Percentiles rank a stretch among this genome's conserved stretches.
phyloP scores from a whole-genome alignment of 2,888 invertebrate genomes.

The Rhagonycha lutea region DNA sequence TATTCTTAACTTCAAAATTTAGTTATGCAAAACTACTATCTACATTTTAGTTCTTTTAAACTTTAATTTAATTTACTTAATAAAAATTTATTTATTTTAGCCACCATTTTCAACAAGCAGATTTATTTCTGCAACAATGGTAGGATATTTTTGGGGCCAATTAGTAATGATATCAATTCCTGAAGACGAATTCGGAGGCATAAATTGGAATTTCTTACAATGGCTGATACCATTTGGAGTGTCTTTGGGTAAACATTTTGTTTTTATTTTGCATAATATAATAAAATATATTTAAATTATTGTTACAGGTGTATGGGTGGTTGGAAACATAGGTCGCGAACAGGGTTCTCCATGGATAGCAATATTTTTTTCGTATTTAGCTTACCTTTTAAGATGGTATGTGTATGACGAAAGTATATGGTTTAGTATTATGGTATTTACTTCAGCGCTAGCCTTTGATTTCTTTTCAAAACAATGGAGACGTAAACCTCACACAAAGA shows the following conservation, averaged over 20 bases:
- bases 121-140: slow-evolving; percentile 76
- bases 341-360: slow-evolving; percentile 73
- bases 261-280: background rate
- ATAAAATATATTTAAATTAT: background rate
- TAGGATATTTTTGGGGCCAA: slow-evolving; percentile 82
- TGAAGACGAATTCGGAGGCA: slow-evolving; percentile 69
- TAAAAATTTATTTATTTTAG: slow-evolving; percentile 54
- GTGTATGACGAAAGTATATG: slow-evolving; percentile 76
- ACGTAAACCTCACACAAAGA: slow-evolving; percentile 62
- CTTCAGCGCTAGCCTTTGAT: slow-evolving; percentile 73
- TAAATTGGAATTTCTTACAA: slow-evolving; percentile 73
- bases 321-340: slow-evolving; percentile 89
- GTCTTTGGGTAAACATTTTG: slow-evolving; percentile 65
- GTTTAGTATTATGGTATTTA: slow-evolving; percentile 68
- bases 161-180: slow-evolving; percentile 78
- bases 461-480: slow-evolving; percentile 80
- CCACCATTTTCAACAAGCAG: slow-evolving; percentile 83
- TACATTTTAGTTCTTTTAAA: too few species aligned
- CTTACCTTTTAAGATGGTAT: slow-evolving; percentile 72
- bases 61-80: too few species aligned
- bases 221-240: slow-evolving; percentile 73
- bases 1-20: too few species aligned
- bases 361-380: slow-evolving; percentile 67
- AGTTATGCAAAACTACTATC: too few species aligned
- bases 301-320: slow-evolving; percentile 80